These are phyloP conservation scores for Actenoides lindsayi DNA, from an alignment of 2,113 vertebrate species.

Conservation along the genomic window DNA sequence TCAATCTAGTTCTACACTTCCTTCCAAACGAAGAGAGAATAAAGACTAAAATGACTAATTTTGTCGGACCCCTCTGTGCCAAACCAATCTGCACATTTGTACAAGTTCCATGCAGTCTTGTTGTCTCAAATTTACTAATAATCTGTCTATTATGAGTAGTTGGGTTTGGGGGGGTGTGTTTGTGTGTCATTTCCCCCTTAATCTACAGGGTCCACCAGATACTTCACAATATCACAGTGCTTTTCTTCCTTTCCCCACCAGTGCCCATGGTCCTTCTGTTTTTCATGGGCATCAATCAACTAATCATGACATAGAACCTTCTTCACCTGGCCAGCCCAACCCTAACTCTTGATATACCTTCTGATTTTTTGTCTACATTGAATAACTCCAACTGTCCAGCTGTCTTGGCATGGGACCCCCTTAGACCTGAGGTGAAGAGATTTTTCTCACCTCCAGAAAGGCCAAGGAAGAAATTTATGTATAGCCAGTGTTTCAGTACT, in stretches of 20 bases:
- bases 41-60: neutral
- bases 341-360: neutral
- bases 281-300: neutral
- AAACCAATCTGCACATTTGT: neutral
- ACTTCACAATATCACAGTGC: neutral
- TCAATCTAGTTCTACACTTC: neutral
- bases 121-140: neutral
- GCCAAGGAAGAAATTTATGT: neutral
- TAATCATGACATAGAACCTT: neutral
- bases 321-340: neutral
- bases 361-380: neutral
- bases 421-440: neutral
- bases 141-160: neutral
- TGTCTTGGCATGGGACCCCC: neutral
- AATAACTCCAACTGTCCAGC: neutral
- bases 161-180: neutral
- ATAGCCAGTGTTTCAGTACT: neutral
- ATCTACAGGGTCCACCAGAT: neutral
- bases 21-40: neutral
- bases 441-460: neutral
- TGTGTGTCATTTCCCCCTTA: neutral
- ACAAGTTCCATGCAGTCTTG: neutral
- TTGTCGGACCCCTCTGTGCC: neutral
- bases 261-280: rapidly evolving
- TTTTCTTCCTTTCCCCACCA: neutral